These are phyloP conservation scores for Sinocyclocheilus grahami DNA, from an alignment of 2,113 vertebrate genomes.

Conservation along the genomic window DNA sequence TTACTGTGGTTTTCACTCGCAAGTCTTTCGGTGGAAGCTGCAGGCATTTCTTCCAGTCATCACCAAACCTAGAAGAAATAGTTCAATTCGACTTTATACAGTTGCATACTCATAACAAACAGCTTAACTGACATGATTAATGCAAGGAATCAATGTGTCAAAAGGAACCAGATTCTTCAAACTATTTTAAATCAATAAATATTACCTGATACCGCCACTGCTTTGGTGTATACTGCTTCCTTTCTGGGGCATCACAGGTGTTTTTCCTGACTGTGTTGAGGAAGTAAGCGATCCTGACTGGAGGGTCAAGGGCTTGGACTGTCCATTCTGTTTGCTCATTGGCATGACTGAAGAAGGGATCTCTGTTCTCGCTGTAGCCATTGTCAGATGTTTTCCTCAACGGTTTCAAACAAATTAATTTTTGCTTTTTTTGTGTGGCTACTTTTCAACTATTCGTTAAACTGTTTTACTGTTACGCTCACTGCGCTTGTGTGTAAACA, in stretches of 20 bases:
- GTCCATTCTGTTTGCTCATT: constrained; percentile 72
- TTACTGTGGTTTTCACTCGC: constrained; percentile 72
- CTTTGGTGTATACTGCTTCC: constrained; percentile 67
- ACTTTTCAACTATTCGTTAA: constrained; percentile 21
- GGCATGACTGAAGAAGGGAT: constrained; percentile 68
- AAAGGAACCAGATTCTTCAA: neutral
- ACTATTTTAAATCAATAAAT: neutral
- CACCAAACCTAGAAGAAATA: constrained; percentile 67
- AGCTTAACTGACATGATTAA: neutral
- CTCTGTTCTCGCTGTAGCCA: constrained; percentile 75
- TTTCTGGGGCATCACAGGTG: constrained; percentile 52
- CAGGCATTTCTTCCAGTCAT: constrained; percentile 77
- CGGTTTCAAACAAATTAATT: constrained; percentile 3
- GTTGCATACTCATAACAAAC: neutral
- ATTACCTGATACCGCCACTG: constrained; percentile 72
- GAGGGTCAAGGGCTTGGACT: constrained; percentile 59
- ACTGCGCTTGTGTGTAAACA: constrained; percentile 53
- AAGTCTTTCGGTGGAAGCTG: constrained; percentile 74
- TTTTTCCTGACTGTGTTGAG: constrained; percentile 57
- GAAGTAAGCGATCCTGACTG: constrained; percentile 56
- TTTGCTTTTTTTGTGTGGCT: neutral
- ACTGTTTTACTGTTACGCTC: constrained; percentile 23
- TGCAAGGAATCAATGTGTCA: neutral
- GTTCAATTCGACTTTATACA: neutral
- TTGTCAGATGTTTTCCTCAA: constrained; percentile 54